Conservation (phyloP, 2,888 invertebrate species). For the Taphrorychus bicolor region DNA sequence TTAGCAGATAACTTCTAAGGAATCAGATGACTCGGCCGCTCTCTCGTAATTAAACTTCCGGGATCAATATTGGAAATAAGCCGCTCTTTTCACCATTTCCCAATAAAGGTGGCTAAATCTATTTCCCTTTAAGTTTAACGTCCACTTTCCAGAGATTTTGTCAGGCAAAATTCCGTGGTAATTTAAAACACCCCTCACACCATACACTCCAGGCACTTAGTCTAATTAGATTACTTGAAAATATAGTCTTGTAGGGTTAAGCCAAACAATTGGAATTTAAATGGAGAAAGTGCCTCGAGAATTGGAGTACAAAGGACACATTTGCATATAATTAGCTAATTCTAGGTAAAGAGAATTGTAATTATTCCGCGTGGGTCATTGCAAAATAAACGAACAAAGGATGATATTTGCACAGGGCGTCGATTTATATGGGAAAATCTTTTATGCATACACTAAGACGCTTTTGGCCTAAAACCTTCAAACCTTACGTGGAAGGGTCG, state of each 20-base stretch:
- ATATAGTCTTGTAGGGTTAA: background rate
- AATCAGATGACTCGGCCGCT: conserved; percentile 11
- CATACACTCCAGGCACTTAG: background rate
- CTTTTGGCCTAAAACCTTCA: too few relatives aligned
- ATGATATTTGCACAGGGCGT: too few relatives aligned
- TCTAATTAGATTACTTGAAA: conserved; percentile 10
- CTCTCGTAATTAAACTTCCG: conserved; percentile 17
- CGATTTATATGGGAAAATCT: too few relatives aligned
- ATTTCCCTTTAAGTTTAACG: background rate
- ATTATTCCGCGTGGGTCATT: too few relatives aligned
- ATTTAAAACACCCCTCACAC: background rate
- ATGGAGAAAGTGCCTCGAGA: too few relatives aligned
- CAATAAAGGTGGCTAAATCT: background rate
- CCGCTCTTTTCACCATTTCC: background rate
- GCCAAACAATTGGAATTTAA: background rate
- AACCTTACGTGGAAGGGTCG: too few relatives aligned
- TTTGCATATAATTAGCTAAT: too few relatives aligned
- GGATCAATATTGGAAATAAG: conserved; percentile 11
- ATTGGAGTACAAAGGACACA: too few relatives aligned
- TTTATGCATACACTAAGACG: too few relatives aligned
- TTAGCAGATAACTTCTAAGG: conserved; percentile 5
- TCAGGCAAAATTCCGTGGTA: background rate
- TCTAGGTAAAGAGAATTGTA: too few relatives aligned
- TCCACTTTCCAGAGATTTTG: background rate
- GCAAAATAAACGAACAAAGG: too few relatives aligned